phyloP scores from a whole-genome alignment of 2,797 vertebrate genomes.

The Myripristis murdjan region DNA sequence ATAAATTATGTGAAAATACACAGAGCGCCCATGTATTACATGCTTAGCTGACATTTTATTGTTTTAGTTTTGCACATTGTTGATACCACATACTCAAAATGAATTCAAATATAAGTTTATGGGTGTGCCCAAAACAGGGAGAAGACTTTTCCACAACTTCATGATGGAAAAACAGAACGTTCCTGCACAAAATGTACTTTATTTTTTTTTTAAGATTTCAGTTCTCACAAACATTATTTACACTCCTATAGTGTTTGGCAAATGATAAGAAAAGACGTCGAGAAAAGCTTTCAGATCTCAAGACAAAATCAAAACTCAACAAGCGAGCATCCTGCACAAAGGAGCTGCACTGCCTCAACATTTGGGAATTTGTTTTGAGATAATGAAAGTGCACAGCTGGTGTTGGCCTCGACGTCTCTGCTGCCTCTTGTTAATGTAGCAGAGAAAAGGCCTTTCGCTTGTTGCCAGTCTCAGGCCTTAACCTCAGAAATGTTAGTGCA shows the following conservation, averaged over 20 bases:
- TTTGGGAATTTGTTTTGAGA: constrained; percentile 23
- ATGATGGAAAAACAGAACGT: neutral
- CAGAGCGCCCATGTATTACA: constrained; percentile 4
- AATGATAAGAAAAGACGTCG: neutral
- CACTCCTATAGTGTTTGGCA: neutral
- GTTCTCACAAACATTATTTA: neutral
- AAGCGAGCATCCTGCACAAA: neutral
- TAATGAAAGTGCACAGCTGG: constrained; percentile 38
- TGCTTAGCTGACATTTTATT: constrained; percentile 46
- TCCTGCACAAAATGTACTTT: neutral
- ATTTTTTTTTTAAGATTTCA: neutral
- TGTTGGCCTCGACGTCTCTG: constrained; percentile 34
- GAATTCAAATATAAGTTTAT: constrained; percentile 8
- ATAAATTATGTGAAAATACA: constrained; percentile 56
- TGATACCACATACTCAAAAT: constrained; percentile 22
- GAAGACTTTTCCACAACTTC: neutral
- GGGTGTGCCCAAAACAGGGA: neutral
- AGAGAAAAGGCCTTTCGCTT: constrained; percentile 41
- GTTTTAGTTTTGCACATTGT: constrained; percentile 20
- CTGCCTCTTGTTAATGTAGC: constrained; percentile 23
- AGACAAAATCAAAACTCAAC: constrained; percentile 1
- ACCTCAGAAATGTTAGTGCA: constrained; percentile 76
- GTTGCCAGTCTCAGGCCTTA: constrained; percentile 51
- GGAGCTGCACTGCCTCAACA: neutral
- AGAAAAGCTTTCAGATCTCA: neutral